These are phyloP conservation scores for Heliconius melpomene DNA, from an alignment of 1,140 invertebrate genomes.

Conservation along the genomic window DNA sequence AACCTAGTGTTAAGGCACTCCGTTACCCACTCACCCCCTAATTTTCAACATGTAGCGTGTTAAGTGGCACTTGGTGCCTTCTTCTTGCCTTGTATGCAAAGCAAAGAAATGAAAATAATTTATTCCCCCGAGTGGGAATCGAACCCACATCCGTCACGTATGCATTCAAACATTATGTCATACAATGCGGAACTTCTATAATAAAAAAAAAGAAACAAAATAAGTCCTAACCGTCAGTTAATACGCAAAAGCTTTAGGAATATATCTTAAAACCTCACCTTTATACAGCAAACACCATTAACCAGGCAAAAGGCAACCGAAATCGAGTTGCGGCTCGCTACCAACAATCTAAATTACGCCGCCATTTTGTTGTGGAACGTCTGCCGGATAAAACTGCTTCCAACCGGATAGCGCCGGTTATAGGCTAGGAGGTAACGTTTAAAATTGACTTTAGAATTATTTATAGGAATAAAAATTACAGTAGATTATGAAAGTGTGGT, in stretches of 20 bases:
- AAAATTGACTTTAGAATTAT: neutral
- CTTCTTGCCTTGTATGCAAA: no score
- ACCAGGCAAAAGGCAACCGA: conserved; percentile 28
- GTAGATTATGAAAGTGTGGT: neutral
- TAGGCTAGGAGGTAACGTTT: conserved; percentile 19
- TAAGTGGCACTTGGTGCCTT: no score
- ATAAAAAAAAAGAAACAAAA: neutral
- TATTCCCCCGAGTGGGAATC: no score
- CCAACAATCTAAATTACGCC: conserved; percentile 32
- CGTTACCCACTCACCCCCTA: no score
- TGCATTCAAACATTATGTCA: neutral
- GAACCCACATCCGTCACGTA: no score
- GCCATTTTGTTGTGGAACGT: conserved; percentile 36
- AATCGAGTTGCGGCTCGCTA: conserved; percentile 34
- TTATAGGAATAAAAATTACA: neutral
- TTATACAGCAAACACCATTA: conserved; percentile 14
- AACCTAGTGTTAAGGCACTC: no score
- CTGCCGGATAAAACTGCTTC: conserved; percentile 33
- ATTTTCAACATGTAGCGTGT: no score
- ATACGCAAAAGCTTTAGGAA: conserved; percentile 12
- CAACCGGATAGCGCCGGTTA: conserved; percentile 28
- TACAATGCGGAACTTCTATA: neutral
- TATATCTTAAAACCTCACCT: conserved; percentile 15
- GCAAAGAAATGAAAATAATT: no score
- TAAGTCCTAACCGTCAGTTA: neutral